Base-by-base conservation (phyloP, 2,113 vertebrate genomes). In the Oceanodroma tethys region DNA sequence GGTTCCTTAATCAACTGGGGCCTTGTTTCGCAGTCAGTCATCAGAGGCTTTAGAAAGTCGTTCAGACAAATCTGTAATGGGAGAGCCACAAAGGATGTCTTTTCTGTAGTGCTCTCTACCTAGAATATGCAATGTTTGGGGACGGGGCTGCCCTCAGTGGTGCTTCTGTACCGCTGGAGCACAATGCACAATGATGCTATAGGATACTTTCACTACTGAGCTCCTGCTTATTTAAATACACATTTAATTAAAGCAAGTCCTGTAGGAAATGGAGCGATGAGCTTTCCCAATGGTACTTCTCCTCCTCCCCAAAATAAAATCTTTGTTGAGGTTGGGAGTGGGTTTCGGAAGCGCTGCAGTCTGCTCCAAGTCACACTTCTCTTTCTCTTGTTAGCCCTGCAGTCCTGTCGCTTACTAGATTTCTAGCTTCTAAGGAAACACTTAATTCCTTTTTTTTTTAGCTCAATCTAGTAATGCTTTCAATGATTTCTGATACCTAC, bases 121-220 rank as follows among this genome's bases (percentile, higher is more conserved):
- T 89, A 52, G 65, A 95, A 93, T 83, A 20, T 58, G 71, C 76
- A 60, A 45, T 86, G 88, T 73, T 53, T 32, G 68, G 84, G 67
- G 70, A 56, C 16, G 23, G 58, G 66, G 36, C 91, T 92, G 94
- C 65, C 73, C 88, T 95, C 95, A 95, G 75, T 93, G 92, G 20
- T 27, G 86, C 94, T 84, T 91, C 96, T 97, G 93, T 96, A 36
- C 73, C 26, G 0, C 15, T 11, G 29, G n/a, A 88, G 78, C 90
- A 95, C 95, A 97, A 91, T 93, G 73, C 88, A 97, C 96, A 95
- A 95, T 89, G 93, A 71, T 93, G 82, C 93, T 72, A 90, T 94
- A 79, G 81, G 81, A 94, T 90, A 86, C 83, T 95, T 60, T 16
- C 60, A 58, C 81, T 63, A 0, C 71, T 53, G 34, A 92, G 81